These are phyloP conservation scores for Anhinga anhinga DNA, from an alignment of 2,113 vertebrate genomes.

Conservation along the genomic window DNA sequence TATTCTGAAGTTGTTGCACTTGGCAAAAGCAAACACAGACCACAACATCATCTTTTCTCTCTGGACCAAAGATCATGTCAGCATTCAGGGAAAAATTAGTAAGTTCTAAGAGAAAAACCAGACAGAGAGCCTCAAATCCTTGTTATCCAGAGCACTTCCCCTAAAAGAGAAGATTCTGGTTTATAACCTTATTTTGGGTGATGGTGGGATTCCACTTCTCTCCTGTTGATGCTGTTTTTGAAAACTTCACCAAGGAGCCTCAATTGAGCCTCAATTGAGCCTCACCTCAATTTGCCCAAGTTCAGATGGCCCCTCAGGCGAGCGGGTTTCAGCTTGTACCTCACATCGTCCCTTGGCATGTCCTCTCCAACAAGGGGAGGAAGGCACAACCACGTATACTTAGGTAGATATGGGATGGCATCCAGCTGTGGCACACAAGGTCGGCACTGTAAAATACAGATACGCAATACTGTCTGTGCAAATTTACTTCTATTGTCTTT, in stretches of 20 bases:
- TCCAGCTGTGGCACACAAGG: neutral
- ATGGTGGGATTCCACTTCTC: neutral
- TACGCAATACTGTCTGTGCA: rapidly evolving
- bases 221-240: neutral
- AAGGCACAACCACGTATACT: neutral
- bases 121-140: neutral
- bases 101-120: neutral
- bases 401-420: neutral
- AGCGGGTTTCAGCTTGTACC: neutral
- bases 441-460: neutral
- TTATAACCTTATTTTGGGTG: neutral
- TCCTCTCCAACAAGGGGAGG: neutral
- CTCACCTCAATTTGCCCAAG: neutral
- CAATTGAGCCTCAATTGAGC: too few species aligned
- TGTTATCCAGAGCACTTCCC: neutral
- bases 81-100: neutral
- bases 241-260: neutral
- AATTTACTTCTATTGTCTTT: neutral
- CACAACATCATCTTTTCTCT: rapidly evolving
- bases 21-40: neutral
- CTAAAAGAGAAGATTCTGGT: neutral
- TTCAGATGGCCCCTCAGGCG: neutral
- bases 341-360: rapidly evolving
- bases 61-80: neutral
- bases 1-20: neutral